These are phyloP conservation scores for Arrhopalites spinosus DNA, from an alignment of 2,888 invertebrate genomes.

Conservation along the genomic window DNA sequence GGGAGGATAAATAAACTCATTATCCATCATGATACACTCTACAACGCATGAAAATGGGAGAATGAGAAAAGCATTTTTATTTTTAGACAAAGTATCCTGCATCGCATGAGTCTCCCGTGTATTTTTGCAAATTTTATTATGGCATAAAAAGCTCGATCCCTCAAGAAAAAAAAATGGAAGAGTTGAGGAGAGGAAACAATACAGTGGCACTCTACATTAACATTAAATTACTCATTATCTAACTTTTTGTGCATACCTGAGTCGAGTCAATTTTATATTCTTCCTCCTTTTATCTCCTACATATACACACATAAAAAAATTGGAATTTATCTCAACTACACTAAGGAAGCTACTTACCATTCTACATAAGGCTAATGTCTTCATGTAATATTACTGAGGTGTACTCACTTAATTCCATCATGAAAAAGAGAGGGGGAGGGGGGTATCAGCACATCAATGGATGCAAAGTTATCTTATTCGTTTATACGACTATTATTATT, in stretches of 20 bases:
- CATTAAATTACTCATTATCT: conserved; percentile 30
- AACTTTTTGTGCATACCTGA: conserved; percentile 22
- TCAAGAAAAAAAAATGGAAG: conserved; percentile 8
- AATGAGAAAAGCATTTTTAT: neutral
- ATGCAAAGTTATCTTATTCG: too few relatives aligned
- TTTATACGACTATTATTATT: too few relatives aligned
- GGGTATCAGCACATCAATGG: too few relatives aligned
- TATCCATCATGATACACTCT: neutral
- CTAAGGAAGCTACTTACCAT: neutral
- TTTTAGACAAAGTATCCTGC: too few relatives aligned
- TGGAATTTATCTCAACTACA: neutral
- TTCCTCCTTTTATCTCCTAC: neutral
- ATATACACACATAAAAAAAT: neutral
- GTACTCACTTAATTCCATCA: neutral
- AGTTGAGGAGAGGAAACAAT: conserved; percentile 16
- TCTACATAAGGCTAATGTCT: neutral
- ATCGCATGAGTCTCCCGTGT: conserved; percentile 12
- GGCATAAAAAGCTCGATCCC: conserved; percentile 32
- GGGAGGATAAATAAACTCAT: conserved; percentile 30
- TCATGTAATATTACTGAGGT: conserved; percentile 4
- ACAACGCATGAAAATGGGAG: neutral
- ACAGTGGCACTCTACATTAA: conserved; percentile 27
- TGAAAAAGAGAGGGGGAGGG: neutral
- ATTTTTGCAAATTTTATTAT: conserved; percentile 33
- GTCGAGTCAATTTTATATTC: neutral